A percentile compares a stretch with the other conserved stretches of the same genome.
phyloP scores from a whole-genome alignment of 2,113 vertebrate species.

The Actenoides lindsayi region DNA sequence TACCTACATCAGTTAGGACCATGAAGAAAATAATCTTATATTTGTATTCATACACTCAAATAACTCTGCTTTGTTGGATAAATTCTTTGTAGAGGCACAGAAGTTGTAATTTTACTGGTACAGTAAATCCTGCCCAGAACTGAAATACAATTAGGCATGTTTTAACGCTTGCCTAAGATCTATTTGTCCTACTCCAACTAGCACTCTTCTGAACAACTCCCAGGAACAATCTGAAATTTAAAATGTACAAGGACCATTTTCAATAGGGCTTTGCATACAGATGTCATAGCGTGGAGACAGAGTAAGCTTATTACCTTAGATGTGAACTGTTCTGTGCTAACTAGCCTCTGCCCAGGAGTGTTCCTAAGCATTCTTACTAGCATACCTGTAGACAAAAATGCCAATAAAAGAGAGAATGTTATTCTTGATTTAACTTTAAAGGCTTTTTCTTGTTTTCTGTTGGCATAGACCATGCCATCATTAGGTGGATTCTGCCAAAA shows the following conservation, averaged over 20 bases:
- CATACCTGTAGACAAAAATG: background rate
- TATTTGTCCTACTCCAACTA: background rate
- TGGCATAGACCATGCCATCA: background rate
- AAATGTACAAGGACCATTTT: background rate
- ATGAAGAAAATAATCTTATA: background rate
- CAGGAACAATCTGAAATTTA: accelerated
- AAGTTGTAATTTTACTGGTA: background rate
- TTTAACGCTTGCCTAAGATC: background rate
- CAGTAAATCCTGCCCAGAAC: background rate
- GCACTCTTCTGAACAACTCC: background rate
- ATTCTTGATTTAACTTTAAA: background rate
- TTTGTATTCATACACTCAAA: background rate
- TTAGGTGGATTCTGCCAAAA: background rate
- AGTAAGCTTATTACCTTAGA: background rate
- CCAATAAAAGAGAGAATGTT: background rate
- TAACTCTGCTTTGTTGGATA: background rate
- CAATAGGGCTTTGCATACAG: background rate
- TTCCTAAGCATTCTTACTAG: background rate
- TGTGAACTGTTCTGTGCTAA: background rate
- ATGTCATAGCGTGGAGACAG: background rate
- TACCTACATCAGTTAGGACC: background rate
- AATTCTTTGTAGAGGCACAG: background rate
- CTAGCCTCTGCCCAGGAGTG: background rate
- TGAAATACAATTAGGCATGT: background rate
- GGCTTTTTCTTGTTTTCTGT: accelerated